phyloP scores from a whole-genome alignment of 2,888 invertebrate genomes.

The Diarsia mendica region DNA sequence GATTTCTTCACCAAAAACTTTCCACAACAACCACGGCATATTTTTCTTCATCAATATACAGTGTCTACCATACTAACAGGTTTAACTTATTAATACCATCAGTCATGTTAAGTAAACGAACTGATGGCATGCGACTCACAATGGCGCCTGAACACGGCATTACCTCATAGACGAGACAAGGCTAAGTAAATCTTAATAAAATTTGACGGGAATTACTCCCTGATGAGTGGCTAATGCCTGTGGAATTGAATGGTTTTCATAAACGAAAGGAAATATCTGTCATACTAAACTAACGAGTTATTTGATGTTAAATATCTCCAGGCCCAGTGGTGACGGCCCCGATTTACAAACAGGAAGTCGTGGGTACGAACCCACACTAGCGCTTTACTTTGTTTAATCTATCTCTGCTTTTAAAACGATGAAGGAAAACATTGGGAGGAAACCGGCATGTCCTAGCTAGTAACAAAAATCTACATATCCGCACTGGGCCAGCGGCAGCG shows the following conservation, averaged over 20 bases:
- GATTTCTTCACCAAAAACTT: not conserved
- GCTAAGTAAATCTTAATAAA: constrained; percentile 60
- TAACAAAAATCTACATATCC: no score
- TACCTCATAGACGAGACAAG: constrained; percentile 31
- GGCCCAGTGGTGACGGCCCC: no score
- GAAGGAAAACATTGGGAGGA: no score
- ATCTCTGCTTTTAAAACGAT: no score
- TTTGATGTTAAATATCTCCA: not conserved
- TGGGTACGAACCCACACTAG: no score
- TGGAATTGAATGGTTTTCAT: not conserved
- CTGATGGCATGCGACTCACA: constrained; percentile 51
- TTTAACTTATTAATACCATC: constrained; percentile 35
- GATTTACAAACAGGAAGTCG: no score
- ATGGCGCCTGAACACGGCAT: constrained; percentile 56
- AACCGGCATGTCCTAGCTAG: no score
- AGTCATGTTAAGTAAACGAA: constrained; percentile 43
- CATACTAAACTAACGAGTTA: not conserved
- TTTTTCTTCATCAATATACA: constrained; percentile 34
- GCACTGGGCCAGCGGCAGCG: no score
- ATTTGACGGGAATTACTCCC: constrained; percentile 34
- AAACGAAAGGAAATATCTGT: not conserved
- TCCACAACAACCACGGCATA: not conserved
- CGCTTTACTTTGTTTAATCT: no score
- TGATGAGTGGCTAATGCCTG: not conserved
- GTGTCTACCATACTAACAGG: constrained; percentile 13